Evolutionary conservation across 2,113 vertebrate species (phyloP).

Genomic region (Corythornis madagascariensis): DNA sequence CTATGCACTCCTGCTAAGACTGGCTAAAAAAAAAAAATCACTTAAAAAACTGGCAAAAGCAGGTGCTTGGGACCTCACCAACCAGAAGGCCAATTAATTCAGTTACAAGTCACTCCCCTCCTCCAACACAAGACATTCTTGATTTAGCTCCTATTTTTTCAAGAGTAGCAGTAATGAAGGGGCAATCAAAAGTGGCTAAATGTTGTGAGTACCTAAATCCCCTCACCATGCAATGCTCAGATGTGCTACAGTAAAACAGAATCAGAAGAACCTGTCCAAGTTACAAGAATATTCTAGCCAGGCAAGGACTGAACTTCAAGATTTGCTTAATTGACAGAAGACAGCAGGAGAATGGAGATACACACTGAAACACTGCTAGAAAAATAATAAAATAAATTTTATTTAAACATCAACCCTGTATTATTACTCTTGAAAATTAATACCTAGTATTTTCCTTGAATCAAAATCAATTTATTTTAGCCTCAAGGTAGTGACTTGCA

Average conservation of each 20-base stretch:
- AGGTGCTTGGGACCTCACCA: background rate
- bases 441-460: background rate
- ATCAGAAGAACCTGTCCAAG: background rate
- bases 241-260: background rate
- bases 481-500: background rate
- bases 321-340: background rate
- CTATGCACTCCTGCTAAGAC: background rate
- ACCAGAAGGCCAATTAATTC: background rate
- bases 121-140: background rate
- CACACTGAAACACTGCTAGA: background rate
- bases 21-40: background rate
- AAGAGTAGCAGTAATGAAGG: background rate
- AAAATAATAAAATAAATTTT: background rate
- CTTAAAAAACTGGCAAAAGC: background rate
- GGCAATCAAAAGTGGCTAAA: background rate
- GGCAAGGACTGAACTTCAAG: background rate
- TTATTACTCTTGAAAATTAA: background rate
- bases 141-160: background rate
- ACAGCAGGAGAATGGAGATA: background rate
- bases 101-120: background rate
- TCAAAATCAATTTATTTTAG: background rate
- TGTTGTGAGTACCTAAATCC: background rate
- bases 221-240: accelerated
- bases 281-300: background rate
- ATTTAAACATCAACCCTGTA: background rate